Conservation (phyloP, 2,113 vertebrate genomes). For the Blennius ocellaris region DNA sequence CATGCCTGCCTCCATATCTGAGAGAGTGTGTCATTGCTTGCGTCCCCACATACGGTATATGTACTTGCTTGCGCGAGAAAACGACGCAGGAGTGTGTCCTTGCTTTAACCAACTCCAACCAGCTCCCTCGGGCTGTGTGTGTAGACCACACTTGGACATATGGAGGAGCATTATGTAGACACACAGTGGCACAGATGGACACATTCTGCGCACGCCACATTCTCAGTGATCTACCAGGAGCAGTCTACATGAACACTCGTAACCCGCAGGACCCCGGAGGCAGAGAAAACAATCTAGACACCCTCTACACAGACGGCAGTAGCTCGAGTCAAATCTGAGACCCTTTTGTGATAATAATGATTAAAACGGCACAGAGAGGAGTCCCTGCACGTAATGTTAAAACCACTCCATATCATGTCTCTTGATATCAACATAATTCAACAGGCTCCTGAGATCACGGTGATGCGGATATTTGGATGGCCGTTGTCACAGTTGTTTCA, state of each 20-base stretch:
- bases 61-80: constrained; percentile 8
- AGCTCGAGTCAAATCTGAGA: not conserved
- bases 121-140: constrained; percentile 53
- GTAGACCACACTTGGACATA: constrained; percentile 70
- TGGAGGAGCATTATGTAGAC: constrained; percentile 72
- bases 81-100: not conserved
- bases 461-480: too few species aligned
- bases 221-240: constrained; percentile 59
- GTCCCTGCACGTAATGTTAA: too few species aligned
- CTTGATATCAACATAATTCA: too few species aligned
- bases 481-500: too few species aligned
- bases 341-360: not conserved
- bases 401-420: too few species aligned
- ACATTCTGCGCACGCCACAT: constrained; percentile 61
- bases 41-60: constrained; percentile 3
- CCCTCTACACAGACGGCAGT: constrained; percentile 9
- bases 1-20: constrained; percentile 19
- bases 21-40: not conserved
- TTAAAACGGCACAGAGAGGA: too few species aligned
- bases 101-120: constrained; percentile 29
- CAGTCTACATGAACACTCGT: constrained; percentile 23
- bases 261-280: constrained; percentile 26
- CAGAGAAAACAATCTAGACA: constrained; percentile 1
- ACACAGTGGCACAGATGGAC: constrained; percentile 72
- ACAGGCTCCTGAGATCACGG: too few species aligned